Base-by-base conservation (phyloP, 2,797 vertebrate species). In the Pipistrellus kuhlii region DNA sequence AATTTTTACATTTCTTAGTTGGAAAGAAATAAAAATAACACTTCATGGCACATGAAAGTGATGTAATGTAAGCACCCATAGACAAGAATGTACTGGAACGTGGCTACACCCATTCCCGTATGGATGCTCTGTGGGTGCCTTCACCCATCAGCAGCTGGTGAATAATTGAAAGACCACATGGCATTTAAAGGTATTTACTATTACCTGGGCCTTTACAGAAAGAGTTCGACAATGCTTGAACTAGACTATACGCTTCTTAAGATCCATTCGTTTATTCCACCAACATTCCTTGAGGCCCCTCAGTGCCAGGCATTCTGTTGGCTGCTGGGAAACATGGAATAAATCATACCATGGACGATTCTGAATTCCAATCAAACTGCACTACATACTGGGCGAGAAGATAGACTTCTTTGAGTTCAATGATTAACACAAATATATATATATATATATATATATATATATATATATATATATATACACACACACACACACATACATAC, bases 351-450 rank as follows among this genome's bases (percentile, higher is more conserved):
- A 9, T 35, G 53, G 55, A 46, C 46, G 57, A 72, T 51, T 83
- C 73, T 88, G 62, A 66, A 89, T 83, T 62, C 84, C 64, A 68
- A 4, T 62, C 41, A 92, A 94, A 27, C 18, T 35, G 8, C 23
- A 8, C 46, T 55, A 75, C 75, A 44, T 27, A 20, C 20, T 3
- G 11, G 21, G 4, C 20, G n/a, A 88, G 82, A 77, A 93, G 59
- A 55, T 62, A 6, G 21, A 68, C 87, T 87, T 51, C 85, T 87
- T 62, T 94, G 76, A 88, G 41, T 32, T 93, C 78, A 88, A 93
- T 78, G 59, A 23, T 85, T 85, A 83, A 88, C 18, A 75, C 75
- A 92, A 88, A 75, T 44, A 85, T 41, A 41, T 59, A 6, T 14
- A 27, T 59, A 59, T 59, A 59, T 59, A 59, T 4, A 57, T 25